Base-by-base conservation (phyloP, 2,888 invertebrate genomes). In the Arrhopalites spinosus region DNA sequence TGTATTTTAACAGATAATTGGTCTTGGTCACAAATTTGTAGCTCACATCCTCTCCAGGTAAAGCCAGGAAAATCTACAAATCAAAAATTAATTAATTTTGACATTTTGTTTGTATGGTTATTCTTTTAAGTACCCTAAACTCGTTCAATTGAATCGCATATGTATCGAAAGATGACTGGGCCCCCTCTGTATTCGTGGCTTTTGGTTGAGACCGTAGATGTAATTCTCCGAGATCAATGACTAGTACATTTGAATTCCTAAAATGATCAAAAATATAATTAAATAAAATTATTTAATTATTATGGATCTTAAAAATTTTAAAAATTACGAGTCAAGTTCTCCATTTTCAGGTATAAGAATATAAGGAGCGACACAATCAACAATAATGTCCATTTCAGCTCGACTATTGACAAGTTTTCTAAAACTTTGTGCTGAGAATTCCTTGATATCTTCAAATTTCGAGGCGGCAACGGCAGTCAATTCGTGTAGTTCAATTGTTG, bases 371-470 rank as follows among this genome's bases (percentile, higher is more conserved):
- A 92, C 90, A 45, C 98, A 88, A 84, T 93, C 89, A 1, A 99
- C 89, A 83, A 93, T 89, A 13, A 90, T 86, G 77, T 87, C 86
- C 43, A 79, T 69, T 72, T 80, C 79, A 0, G 78, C 77, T 45
- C 77, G 69, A 3, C 73, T 77, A n/a, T 96, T 92, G 68, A 99
- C 93, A 0, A 96, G 93, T 84, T 96, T 92, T 84, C 97, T 94
- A 85, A 98, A 89, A 2, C 98, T 97, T 2, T 95, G 88, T 0
- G 96, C 91, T 0, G 98, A 97, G 86, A 93, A 93, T 85, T 95
- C 93, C 86, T 95, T 96, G 73, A 98, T 89, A 81, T 93, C 92
- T 45, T 92, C 91, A 71, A 98, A 87, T 84, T 91, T 90, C 72
- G 91, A 90, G 77, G 91, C 91, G 0, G 98, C 98, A 1, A 91